Base-by-base conservation (phyloP, 2,797 vertebrate species). In the Anguilla pacifica region DNA sequence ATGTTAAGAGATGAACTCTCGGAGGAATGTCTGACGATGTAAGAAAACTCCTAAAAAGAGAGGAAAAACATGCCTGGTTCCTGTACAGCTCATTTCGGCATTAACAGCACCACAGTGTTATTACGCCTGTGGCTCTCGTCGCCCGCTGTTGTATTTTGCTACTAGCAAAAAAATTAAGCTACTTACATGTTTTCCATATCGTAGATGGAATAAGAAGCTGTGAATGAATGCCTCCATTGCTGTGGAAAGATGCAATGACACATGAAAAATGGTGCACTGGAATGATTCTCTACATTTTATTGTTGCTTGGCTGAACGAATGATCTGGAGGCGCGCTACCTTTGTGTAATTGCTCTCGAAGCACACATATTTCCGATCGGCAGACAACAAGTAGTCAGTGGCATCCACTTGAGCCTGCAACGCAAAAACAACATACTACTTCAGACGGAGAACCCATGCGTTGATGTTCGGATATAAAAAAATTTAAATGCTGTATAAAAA, bases 191-290 rank as follows among this genome's bases (percentile, higher is more conserved):
- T 91, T 0, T 87, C 88, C 64, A 92, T 89, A 91, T 98, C 93
- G 87, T 96, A 99, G 89, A 99, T 95, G 70, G 96, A 94, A 88
- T 98, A 99, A 0, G 97, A 96, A 28, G 97, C 97, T 0, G 95
- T 97, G 83, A 96, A 99, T 4, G 98, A 99, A 91, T 98, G 97
- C 91, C 98, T 97, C 98, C 98, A 99, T 86, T 97, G 86, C 98
- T 99, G 92, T 86, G 89, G 88, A 59, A 83, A 53, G 89, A 87
- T 59, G 10, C 55, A 31, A 53, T 0, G 57, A n/a, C 19, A 49
- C 25, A 87, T 46, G 39, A 46, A 6, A 39, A 86, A 70, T 1
- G 57, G 19, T 72, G 39, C 49, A 43, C 31, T 11, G 10, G 6
- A n/a, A 79, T 39, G 13, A 79, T 77, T 84, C 35, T 46, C 28